Conservation (phyloP, 2,888 invertebrate genomes). For the Strigamia transsilvanica region DNA sequence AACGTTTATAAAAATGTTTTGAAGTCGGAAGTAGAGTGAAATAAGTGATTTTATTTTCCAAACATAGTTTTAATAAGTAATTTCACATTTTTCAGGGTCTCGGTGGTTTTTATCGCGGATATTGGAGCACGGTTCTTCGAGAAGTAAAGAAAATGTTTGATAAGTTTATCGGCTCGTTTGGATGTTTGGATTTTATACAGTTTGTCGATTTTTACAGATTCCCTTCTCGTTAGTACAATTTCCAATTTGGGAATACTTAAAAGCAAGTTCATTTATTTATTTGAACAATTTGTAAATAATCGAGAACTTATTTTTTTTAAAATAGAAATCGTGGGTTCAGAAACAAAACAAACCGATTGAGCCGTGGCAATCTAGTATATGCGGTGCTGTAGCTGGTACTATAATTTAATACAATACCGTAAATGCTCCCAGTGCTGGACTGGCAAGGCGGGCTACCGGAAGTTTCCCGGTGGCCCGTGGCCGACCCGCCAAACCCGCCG, state of each 20-base stretch:
- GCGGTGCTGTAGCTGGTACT: slow-evolving; percentile 35
- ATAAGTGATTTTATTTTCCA: slow-evolving; percentile 54
- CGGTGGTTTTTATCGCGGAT: slow-evolving; percentile 71
- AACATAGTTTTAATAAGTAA: not conserved
- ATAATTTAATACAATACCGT: not conserved
- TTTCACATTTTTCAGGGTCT: slow-evolving; percentile 62
- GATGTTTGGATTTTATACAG: not conserved
- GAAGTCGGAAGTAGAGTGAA: slow-evolving; percentile 43
- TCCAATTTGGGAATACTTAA: slow-evolving; percentile 84
- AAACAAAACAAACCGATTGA: not conserved
- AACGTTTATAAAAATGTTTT: not conserved
- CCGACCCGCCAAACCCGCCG: too few species aligned
- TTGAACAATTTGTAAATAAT: not conserved
- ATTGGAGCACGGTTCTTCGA: slow-evolving; percentile 66
- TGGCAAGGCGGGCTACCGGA: too few species aligned
- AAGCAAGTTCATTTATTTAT: not conserved
- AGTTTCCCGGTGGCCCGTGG: too few species aligned
- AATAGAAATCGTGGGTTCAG: not conserved
- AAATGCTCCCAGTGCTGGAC: too few species aligned
- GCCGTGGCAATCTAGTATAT: slow-evolving; percentile 20
- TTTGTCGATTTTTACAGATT: slow-evolving; percentile 65
- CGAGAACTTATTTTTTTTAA: slow-evolving; percentile 60
- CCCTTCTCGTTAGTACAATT: slow-evolving; percentile 96
- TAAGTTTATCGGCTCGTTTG: not conserved
- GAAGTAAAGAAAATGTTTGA: slow-evolving; percentile 62